These are phyloP conservation scores for Cinclus cinclus DNA, from an alignment of 2,113 vertebrate genomes.

Conservation along the genomic window DNA sequence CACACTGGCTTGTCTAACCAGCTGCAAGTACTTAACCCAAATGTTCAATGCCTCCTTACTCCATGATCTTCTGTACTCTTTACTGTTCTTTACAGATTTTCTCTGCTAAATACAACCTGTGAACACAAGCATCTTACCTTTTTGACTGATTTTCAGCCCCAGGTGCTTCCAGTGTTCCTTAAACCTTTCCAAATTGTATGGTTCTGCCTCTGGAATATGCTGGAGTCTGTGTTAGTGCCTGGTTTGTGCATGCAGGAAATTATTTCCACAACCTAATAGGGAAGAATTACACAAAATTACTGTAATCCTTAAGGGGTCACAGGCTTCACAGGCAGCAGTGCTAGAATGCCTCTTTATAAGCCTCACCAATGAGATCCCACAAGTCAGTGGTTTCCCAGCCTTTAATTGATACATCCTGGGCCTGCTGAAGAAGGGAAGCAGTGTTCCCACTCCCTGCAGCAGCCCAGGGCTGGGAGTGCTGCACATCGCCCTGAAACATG, in stretches of 20 bases:
- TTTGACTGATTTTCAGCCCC: neutral
- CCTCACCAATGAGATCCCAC: neutral
- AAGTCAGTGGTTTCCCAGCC: neutral
- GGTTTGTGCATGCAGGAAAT: neutral
- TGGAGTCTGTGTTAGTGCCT: fast-evolving
- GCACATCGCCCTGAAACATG: fast-evolving
- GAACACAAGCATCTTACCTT: neutral
- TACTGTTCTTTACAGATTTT: neutral
- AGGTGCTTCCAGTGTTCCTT: neutral
- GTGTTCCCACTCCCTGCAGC: fast-evolving
- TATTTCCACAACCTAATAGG: neutral
- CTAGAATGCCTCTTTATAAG: neutral
- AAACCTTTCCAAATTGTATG: neutral
- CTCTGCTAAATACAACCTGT: neutral
- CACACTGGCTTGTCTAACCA: neutral
- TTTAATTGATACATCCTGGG: neutral
- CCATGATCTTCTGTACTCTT: neutral
- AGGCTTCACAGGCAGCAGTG: neutral
- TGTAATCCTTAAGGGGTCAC: neutral
- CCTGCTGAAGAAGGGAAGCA: neutral
- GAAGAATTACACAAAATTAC: neutral
- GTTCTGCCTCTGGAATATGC: neutral
- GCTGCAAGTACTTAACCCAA: neutral
- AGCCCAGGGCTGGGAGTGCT: fast-evolving
- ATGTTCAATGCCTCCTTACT: neutral